phyloP scores from a whole-genome alignment of 2,888 invertebrate genomes.

The Oxycera nigricornis region DNA sequence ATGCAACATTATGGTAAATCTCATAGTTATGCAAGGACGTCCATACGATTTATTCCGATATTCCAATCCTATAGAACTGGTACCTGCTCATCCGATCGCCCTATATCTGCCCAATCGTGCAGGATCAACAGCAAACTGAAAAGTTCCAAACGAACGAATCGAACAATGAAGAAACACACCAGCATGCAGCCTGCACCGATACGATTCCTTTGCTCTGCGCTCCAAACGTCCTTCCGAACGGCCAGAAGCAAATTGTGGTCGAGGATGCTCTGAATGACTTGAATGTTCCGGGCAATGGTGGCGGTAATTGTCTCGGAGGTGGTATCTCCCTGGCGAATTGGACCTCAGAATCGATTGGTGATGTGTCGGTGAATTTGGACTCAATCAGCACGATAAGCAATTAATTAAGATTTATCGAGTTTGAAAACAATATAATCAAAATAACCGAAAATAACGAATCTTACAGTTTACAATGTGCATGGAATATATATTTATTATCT shows the following conservation, averaged over 20 bases:
- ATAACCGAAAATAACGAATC: slow-evolving; percentile 16
- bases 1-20: slow-evolving; percentile 67
- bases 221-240: slow-evolving; percentile 33
- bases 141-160: slow-evolving; percentile 44
- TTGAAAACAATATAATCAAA: neutral
- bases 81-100: slow-evolving; percentile 46
- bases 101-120: slow-evolving; percentile 46
- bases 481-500: neutral
- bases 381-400: slow-evolving; percentile 50
- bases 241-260: slow-evolving; percentile 40
- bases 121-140: slow-evolving; percentile 46
- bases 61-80: slow-evolving; percentile 44
- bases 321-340: slow-evolving; percentile 32
- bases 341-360: slow-evolving; percentile 42
- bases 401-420: slow-evolving; percentile 38
- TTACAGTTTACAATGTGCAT: neutral
- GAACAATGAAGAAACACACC: slow-evolving; percentile 43
- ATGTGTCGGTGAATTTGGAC: slow-evolving; percentile 48
- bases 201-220: slow-evolving; percentile 49
- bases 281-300: slow-evolving; percentile 25
- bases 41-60: neutral
- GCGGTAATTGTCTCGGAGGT: neutral
- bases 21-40: neutral
- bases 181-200: slow-evolving; percentile 46
- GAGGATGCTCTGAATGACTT: slow-evolving; percentile 45